Conservation (phyloP, 2,113 vertebrate genomes). For the Pseudopodoces humilis region DNA sequence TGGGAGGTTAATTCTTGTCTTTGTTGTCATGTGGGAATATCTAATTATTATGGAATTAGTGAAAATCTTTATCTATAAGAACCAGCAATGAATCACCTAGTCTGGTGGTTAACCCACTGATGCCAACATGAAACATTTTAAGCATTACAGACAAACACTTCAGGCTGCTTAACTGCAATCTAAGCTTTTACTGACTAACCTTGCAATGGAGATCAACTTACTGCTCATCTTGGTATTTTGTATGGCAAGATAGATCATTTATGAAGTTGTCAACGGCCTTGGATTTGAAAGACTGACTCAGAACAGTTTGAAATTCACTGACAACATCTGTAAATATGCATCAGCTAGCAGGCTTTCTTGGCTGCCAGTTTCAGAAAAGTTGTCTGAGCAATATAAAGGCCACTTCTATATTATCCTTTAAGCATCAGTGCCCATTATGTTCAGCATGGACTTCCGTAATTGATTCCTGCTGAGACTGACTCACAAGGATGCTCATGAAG, state of each 20-base stretch:
- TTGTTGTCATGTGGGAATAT: not conserved
- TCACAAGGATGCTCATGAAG: not conserved
- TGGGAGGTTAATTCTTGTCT: not conserved
- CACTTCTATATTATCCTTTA: not conserved
- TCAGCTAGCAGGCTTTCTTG: not conserved
- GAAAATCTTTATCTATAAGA: not conserved
- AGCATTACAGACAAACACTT: not conserved
- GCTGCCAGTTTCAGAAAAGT: not conserved
- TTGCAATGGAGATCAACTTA: not conserved
- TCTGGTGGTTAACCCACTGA: not conserved
- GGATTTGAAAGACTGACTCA: not conserved
- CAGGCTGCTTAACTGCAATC: not conserved
- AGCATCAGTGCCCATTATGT: not conserved
- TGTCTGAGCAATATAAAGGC: not conserved
- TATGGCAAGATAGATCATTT: not conserved
- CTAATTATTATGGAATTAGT: not conserved
- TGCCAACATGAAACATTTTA: not conserved
- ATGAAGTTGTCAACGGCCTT: not conserved
- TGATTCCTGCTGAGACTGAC: not conserved
- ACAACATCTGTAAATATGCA: not conserved
- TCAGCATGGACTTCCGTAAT: not conserved
- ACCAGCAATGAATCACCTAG: not conserved
- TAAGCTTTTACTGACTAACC: not conserved
- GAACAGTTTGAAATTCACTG: not conserved
- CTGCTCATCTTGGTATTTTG: not conserved